Base-by-base conservation (phyloP, 2,113 vertebrate genomes). In the Anthoscopus minutus region DNA sequence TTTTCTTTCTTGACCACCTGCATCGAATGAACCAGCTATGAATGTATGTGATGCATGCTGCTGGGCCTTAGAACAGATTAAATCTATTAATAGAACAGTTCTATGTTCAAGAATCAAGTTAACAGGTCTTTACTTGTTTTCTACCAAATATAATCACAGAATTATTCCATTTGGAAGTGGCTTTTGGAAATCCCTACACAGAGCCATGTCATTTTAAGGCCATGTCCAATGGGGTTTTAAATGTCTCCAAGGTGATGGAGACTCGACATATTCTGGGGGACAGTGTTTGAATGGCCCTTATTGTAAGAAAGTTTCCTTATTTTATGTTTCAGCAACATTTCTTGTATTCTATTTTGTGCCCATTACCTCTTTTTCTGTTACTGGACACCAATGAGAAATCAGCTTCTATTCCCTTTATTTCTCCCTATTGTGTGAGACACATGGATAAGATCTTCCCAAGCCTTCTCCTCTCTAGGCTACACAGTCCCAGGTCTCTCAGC, bases 361-460 rank as follows among this genome's bases (percentile, higher is more conserved):
- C 15, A 2, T 48, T 90, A 25, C 7, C 8, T 65, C 45, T 86
- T 44, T 18, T 76, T 48, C 37, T 45, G 11, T 85, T 15, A 38
- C 33, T 91, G 67, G 38, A 54, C 51, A 58, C 19, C 37, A 73
- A 9, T 54, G 64, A 84, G 15, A 70, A 61, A 48, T 58, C 35
- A 15, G 19, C 47, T 92, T 76, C 57, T 88, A 4, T 67, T 37
- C 11, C 30, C 38, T 76, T 74, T 84, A 30, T 71, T 72, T 37
- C 20, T 31, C 86, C 9, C 21, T 20, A 7, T 37, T 0, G 0
- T 13, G 2, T 85, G 13, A 67, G 60, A 79, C 18, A 28, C 14
- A 45, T 47, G 30, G 27, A 10, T 88, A 56, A 82, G 19, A 60
- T 60, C 48, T 58, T 24, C 13, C 11, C 33, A 33, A 76, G 44